These are phyloP conservation scores for Hyposoter didymator DNA, from an alignment of 2,888 invertebrate genomes.

Conservation along the genomic window DNA sequence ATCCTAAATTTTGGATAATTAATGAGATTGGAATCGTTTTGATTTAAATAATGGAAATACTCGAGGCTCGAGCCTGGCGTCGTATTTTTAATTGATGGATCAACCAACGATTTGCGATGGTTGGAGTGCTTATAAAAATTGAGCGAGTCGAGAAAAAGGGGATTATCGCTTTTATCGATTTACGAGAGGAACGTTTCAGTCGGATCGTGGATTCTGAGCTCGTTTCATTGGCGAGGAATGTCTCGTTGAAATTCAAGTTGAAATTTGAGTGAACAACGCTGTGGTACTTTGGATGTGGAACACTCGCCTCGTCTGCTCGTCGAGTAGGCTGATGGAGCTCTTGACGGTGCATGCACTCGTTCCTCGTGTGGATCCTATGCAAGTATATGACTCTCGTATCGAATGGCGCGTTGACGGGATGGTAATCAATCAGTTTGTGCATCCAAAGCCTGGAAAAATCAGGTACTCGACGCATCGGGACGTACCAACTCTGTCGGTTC, in stretches of 20 bases:
- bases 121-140: constrained; percentile 5
- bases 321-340: constrained; percentile 37
- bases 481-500: not conserved
- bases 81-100: not conserved
- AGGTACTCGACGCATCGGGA: constrained; percentile 20
- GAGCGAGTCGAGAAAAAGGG: not conserved
- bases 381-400: constrained; percentile 56
- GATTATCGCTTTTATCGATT: constrained; percentile 16
- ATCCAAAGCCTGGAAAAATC: constrained; percentile 45
- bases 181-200: not conserved
- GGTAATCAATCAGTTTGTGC: constrained; percentile 62
- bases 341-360: constrained; percentile 31
- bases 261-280: constrained; percentile 43
- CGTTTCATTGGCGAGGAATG: constrained; percentile 23
- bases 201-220: constrained; percentile 24
- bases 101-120: not conserved
- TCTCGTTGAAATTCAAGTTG: constrained; percentile 58
- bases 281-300: constrained; percentile 16
- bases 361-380: constrained; percentile 11
- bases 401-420: constrained; percentile 57
- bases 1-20: too few species aligned
- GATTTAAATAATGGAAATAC: not conserved
- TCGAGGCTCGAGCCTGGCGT: not conserved
- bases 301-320: constrained; percentile 30
- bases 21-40: too few species aligned